Evolutionary conservation across 2,888 invertebrate genomes (phyloP), one percentile per base, ranked within the genome.

Genomic region (Ophion obscuratus): DNA sequence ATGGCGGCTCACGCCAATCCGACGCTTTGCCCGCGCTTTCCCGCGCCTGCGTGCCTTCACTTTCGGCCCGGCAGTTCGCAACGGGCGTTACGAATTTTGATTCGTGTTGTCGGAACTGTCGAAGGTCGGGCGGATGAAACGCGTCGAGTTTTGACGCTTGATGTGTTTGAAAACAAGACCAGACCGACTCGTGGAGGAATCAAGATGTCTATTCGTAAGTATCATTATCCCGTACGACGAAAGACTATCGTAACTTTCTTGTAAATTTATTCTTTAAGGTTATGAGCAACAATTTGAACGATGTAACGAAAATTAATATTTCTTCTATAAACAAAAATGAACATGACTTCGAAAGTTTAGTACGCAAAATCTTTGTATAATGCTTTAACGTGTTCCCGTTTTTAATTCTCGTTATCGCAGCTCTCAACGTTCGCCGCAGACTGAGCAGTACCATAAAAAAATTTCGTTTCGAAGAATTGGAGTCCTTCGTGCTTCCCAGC

Each of bases 401-500:
- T n/a, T 53, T 20, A 5, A 59, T 53, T 53, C 53, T 10, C 7
- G 5, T 61, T 31, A 6, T 11, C 27, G 36, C 73, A 86, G 80
- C 83, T 10, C 47, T 66, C 9, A 71, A 71, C 24, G 36, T 87
- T 2, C 84, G 83, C 71, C 88, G 82, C 7, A 81, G 86, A 20
- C 80, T 92, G 27, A 44, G 20, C 14, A 85, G 10, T 11, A 66
- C 89, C n/a, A 89, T 92, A 36, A 90, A 86, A 81, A 90, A 80
- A 81, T 93, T 93, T 64, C 92, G 91, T 75, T 93, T 93, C 74
- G 91, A 92, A 27, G 93, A 93, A 85, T 83, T 93, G 20, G 92
- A 93, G 70, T 70, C 74, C 5, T 84, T 88, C 3, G 91, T 93
- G 4, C 53, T 92, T 17, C 92, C 92, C 6, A 67, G 64, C 84